Evolutionary conservation across 2,797 vertebrate genomes (phyloP).

Genomic region (Cyclura pinguis): DNA sequence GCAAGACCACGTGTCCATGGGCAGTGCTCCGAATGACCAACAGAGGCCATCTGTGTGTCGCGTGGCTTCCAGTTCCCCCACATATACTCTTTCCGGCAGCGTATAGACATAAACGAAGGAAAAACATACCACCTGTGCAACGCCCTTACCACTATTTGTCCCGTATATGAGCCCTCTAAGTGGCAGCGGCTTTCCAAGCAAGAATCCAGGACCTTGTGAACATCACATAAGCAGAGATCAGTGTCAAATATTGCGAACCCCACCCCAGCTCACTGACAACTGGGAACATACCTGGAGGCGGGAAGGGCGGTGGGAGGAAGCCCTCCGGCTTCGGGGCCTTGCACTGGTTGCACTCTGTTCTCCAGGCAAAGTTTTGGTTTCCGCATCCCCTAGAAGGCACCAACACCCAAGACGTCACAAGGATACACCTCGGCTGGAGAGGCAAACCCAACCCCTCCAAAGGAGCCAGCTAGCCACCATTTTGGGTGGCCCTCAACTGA

Average conservation of each 20-base stretch:
- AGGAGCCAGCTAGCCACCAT: too few species aligned
- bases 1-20: neutral
- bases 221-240: conserved; percentile 52
- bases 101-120: conserved; percentile 35
- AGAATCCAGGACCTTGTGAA: conserved; percentile 52
- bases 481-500: neutral
- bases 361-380: conserved; percentile 99
- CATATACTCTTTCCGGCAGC: neutral
- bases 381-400: conserved; percentile 85
- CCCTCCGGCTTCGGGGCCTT: conserved; percentile 97
- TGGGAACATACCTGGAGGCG: conserved; percentile 85
- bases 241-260: conserved; percentile 42
- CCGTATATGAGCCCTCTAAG: conserved; percentile 53
- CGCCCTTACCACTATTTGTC: conserved; percentile 53
- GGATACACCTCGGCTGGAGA: fast-evolving
- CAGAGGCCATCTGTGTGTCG: neutral
- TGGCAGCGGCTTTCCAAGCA: conserved; percentile 49
- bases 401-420: neutral
- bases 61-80: neutral
- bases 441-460: neutral
- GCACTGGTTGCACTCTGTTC: conserved; percentile 99
- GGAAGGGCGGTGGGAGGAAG: conserved; percentile 90
- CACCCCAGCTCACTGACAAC: conserved; percentile 28
- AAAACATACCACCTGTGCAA: conserved; percentile 52
- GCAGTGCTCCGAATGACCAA: neutral